These are phyloP conservation scores for Geotrypetes seraphini DNA, from an alignment of 2,797 vertebrate species.

Conservation along the genomic window DNA sequence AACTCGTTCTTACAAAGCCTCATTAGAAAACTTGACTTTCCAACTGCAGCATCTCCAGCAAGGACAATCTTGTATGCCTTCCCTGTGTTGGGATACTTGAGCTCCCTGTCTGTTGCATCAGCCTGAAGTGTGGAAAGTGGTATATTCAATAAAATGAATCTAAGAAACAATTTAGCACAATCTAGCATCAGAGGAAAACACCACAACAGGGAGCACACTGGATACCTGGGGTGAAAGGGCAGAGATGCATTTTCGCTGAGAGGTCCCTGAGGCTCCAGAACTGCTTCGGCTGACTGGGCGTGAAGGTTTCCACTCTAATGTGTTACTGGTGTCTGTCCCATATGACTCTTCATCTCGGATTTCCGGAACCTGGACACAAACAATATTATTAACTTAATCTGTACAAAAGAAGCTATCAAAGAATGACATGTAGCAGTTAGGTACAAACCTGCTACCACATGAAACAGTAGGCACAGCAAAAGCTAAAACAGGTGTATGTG, in stretches of 20 bases:
- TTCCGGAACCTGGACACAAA: slow-evolving; percentile 58
- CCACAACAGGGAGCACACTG: too few species aligned
- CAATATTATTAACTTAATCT: background rate
- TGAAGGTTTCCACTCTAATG: slow-evolving; percentile 63
- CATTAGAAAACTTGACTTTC: slow-evolving; percentile 91
- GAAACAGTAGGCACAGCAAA: too few species aligned
- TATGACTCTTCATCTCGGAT: slow-evolving; percentile 64
- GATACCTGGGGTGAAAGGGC: slow-evolving; percentile 68
- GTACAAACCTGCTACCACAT: too few species aligned
- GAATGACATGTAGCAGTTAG: too few species aligned
- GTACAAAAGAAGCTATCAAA: background rate
- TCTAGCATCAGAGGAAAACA: too few species aligned
- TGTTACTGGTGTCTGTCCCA: slow-evolving; percentile 54
- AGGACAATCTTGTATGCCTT: slow-evolving; percentile 87
- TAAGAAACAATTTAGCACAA: too few species aligned
- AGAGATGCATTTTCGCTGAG: slow-evolving; percentile 63
- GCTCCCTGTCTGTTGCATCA: slow-evolving; percentile 26
- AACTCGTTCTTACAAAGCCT: slow-evolving; percentile 96
- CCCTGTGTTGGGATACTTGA: slow-evolving; percentile 52
- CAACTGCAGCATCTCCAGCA: slow-evolving; percentile 87
- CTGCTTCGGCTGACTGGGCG: slow-evolving; percentile 33
- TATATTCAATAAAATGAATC: background rate
- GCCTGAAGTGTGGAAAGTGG: slow-evolving; percentile 37
- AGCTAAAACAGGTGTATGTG: too few species aligned
- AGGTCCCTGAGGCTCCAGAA: slow-evolving; percentile 16